These are phyloP conservation scores for Cepaea hortensis DNA, from an alignment of 2,888 invertebrate species.

Conservation along the genomic window DNA sequence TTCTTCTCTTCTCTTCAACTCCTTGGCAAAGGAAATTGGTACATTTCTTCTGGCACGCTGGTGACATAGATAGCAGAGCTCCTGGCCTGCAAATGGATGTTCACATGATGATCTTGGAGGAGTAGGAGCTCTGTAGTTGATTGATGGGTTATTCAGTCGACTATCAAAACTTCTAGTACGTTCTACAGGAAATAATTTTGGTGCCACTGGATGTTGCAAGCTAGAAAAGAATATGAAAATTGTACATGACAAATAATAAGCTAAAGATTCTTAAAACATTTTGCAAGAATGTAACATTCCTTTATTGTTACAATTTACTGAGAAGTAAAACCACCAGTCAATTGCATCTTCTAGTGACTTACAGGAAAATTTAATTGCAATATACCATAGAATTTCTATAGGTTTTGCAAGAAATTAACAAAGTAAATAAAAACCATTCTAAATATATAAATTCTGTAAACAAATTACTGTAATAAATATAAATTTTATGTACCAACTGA, in stretches of 20 bases:
- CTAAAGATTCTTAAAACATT: too few relatives aligned
- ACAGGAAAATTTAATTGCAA: too few relatives aligned
- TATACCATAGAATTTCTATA: too few relatives aligned
- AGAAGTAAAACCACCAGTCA: too few relatives aligned
- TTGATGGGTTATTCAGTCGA: slow-evolving; percentile 49
- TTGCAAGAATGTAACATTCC: too few relatives aligned
- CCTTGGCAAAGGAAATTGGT: slow-evolving; percentile 74
- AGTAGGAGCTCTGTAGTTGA: slow-evolving; percentile 26
- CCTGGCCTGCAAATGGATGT: slow-evolving; percentile 75
- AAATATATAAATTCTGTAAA: too few relatives aligned
- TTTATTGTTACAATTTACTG: too few relatives aligned
- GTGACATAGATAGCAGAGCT: slow-evolving; percentile 76
- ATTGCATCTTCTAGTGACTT: too few relatives aligned
- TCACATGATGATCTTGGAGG: slow-evolving; percentile 66
- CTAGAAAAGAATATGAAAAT: slow-evolving; percentile 4
- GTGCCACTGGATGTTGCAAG: slow-evolving; percentile 49
- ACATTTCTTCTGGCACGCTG: slow-evolving; percentile 75
- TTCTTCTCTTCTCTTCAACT: slow-evolving; percentile 67
- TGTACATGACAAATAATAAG: background rate
- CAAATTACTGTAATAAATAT: too few relatives aligned
- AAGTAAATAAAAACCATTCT: too few relatives aligned
- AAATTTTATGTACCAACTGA: too few relatives aligned
- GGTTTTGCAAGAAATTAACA: too few relatives aligned
- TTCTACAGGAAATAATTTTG: slow-evolving; percentile 61
- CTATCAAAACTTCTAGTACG: slow-evolving; percentile 63